Evolutionary conservation across 2,797 vertebrate species (phyloP), one percentile per base, ranked within the genome.

Genomic region (Argentina silus): DNA sequence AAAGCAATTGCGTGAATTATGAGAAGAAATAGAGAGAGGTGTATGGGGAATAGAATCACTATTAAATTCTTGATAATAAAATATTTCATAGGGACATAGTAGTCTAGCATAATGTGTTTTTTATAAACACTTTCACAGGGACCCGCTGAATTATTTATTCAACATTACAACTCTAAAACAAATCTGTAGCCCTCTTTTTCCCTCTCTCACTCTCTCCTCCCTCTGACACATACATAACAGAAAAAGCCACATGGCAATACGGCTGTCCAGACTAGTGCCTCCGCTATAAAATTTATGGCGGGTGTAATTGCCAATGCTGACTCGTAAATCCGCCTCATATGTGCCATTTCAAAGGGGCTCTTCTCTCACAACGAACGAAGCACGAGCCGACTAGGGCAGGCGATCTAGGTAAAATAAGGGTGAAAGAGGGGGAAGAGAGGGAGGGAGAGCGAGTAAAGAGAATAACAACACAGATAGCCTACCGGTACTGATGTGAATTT

Each of bases 301-400:
- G 96, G 96, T 98, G 97, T 97, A 98, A 98, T 98, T 98, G 97
- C 96, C 96, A 96, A 96, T 96, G 96, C 96, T 95, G 95, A 96
- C 96, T 98, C 97, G 97, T 98, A 98, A 98, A 98, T 98, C 97
- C 96, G 96, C 95, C 96, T 98, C 96, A 98, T 98, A 97, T 98
- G 97, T 97, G 96, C 96, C 96, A 97, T 98, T 97, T 96, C 96
- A 96, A 96, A 97, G 95, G 94, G 85, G 75, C 81, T 79, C 96
- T 96, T 96, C 95, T 95, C 95, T 95, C 92, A 91, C 92, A 93
- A 93, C 93, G 91, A 89, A 81, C 73, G 70, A 77, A 92, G 90
- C 91, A 92, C 89, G 88, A 92, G 92, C 91, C 92, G 92, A 91
- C 90, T 91, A 92, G 87, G 91, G 90, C 72, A 71, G 76, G 69